Base-by-base conservation (phyloP, 2,888 invertebrate genomes). In the Hedya salicella region DNA sequence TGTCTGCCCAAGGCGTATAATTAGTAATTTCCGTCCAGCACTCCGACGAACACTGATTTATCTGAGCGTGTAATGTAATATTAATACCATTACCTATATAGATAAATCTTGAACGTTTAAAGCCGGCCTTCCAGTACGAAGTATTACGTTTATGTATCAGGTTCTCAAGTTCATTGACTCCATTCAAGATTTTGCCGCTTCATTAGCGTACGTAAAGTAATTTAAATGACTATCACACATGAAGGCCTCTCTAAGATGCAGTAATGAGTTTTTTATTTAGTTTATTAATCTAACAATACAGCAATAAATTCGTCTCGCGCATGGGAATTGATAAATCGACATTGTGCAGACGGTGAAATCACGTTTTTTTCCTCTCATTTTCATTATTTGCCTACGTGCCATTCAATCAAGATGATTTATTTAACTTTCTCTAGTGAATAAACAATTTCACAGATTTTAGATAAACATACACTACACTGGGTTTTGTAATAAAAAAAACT, bases 381-480 rank as follows among this genome's bases (percentile, higher is more conserved):
- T 61, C 61, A 65, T 63, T 36, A 52, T 66, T 61, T 60, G 39
- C 65, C 40, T 54, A 60, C 53, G 46, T 25, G 3, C 49, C 53
- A 64, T 49, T 39, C 66, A 66, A 61, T 61, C 54, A 44, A 25
- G 16, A 59, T 65, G 65, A 65, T 66, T 61, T 61, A 66, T 66
- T 54, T 48, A n/a, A 53, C 66, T 66, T 66, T 66, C 66, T 49
- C 66, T 30, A 11, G 9, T 62, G 36, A 48, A 40, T 48, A 48
- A 59, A 50, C 44, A 32, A 61, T 66, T 44, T 57, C 44, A 16
- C 21, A 60, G 60, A 66, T 54, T 40, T 40, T n/a, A 46, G 60
- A 66, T 59, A 44, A 44, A 52, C 59, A 17, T 25, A 39, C 56
- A 56, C 49, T 25, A 25, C 25, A 6, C 6, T 25, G 30, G 30